Evolutionary conservation across 2,888 invertebrate species (phyloP), one percentile per base, ranked within the genome.

Genomic region (Lycaena phlaeas): DNA sequence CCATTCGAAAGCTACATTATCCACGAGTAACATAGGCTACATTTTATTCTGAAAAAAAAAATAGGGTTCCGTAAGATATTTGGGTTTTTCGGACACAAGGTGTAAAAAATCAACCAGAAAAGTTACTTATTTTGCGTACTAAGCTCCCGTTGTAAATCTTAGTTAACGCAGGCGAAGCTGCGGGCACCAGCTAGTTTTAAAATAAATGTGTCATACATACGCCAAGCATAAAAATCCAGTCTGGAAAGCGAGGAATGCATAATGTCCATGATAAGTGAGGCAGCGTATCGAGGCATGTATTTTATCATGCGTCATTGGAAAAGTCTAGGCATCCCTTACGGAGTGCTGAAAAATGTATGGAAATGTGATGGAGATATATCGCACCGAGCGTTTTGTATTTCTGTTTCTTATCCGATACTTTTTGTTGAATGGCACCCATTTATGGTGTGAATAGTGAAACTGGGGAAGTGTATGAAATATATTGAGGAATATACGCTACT

Each of bases 311-410:
- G 59, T 66, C 67, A 64, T 57, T 64, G 64, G 62, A 59, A 57
- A 62, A 63, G 57, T 62, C 64, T 59, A 57, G 62, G 66, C 50
- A 48, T 59, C 57, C 56, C 45, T 46, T 61, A 61, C 59, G 37
- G 40, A 31, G 58, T 60, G 59, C 59, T 64, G 62, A 64, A 60
- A 68, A 73, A 73, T 70, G 64, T 78, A 77, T 75, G 72, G 67
- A 68, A 79, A 78, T 76, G 69, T 68, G 70, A 79, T 73, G 74
- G 75, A 72, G 74, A 73, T 68, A 67, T 72, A 76, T 75, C 67
- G 73, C 61, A 66, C 68, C 57, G 65, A 69, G 71, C 56, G 54
- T 59, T 64, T 61, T 61, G 64, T 67, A 68, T 65, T 60, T 66
- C 64, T 52, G 56, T 67, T 66, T 56, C 65, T 61, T 64, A 59